A percentile compares a stretch with the other conserved stretches of the same genome.
Evolutionary conservation across 1,140 invertebrate species (phyloP).

Genomic region (Aphelinus atriplicis): DNA sequence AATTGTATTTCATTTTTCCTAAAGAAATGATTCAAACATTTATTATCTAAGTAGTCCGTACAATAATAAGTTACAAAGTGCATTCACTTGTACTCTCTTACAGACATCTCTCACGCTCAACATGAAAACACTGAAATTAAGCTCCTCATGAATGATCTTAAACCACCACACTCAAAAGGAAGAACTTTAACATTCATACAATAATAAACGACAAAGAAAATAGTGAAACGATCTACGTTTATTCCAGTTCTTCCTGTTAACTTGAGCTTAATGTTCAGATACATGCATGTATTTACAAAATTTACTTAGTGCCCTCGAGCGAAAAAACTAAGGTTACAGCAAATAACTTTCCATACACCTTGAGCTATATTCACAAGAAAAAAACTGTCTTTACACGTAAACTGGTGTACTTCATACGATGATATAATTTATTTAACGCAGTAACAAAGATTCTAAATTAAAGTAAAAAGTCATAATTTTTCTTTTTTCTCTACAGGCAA

Average conservation of each 20-base stretch:
- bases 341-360: slow-evolving; percentile 34
- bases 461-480: slow-evolving; percentile 11
- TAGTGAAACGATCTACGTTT: slow-evolving; percentile 16
- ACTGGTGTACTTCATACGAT: slow-evolving; percentile 34
- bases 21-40: slow-evolving; percentile 36
- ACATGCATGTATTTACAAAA: slow-evolving; percentile 34
- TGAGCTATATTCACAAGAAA: slow-evolving; percentile 38
- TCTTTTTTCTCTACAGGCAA: slow-evolving; percentile 33
- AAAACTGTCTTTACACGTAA: slow-evolving; percentile 26
- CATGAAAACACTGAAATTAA: slow-evolving; percentile 32
- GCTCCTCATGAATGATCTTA: background rate
- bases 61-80: slow-evolving; percentile 31
- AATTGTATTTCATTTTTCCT: slow-evolving; percentile 20
- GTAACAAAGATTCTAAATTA: slow-evolving; percentile 37
- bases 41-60: slow-evolving; percentile 36
- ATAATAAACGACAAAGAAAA: slow-evolving; percentile 8
- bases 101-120: slow-evolving; percentile 23
- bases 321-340: slow-evolving; percentile 36
- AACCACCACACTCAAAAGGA: slow-evolving; percentile 9
- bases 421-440: slow-evolving; percentile 39
- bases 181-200: slow-evolving; percentile 2
- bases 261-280: slow-evolving; percentile 29
- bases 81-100: slow-evolving; percentile 7
- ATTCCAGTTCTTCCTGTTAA: slow-evolving; percentile 1
- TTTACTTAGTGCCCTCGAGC: slow-evolving; percentile 39